These are phyloP conservation scores for Rafetus swinhoei DNA, from an alignment of 2,113 vertebrate species.

Conservation along the genomic window DNA sequence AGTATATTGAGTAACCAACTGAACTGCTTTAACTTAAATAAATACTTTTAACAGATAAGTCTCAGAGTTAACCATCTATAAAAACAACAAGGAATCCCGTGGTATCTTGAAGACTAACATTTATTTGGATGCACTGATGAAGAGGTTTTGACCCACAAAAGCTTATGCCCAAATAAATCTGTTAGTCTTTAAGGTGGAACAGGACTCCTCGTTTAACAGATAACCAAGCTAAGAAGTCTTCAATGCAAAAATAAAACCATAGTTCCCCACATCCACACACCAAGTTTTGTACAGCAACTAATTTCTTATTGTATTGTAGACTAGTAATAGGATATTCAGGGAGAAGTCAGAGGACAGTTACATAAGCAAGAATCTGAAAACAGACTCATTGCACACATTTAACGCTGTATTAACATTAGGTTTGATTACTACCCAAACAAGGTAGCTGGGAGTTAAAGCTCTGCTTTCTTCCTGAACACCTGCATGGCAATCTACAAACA, in stretches of 20 bases:
- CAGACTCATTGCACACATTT: background rate
- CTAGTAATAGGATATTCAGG: background rate
- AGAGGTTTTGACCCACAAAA: no score
- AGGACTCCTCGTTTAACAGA: background rate
- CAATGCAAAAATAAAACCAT: background rate
- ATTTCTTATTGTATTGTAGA: background rate
- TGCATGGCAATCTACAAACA: no score
- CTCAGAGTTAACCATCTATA: no score
- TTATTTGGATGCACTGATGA: no score
- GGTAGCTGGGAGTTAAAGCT: background rate
- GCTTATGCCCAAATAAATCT: no score
- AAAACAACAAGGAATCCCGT: no score
- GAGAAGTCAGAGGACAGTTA: background rate
- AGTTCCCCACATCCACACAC: background rate
- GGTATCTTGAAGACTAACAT: no score
- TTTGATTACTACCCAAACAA: background rate
- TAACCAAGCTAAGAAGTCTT: slow-evolving; percentile 15
- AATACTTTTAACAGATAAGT: background rate
- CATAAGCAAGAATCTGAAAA: background rate
- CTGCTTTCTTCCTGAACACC: background rate
- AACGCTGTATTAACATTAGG: background rate
- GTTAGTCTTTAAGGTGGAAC: no score
- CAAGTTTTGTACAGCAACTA: background rate
- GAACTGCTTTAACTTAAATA: background rate
- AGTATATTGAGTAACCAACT: background rate